Base-by-base conservation (phyloP, 1,140 invertebrate species). In the Drosophila insularis region DNA sequence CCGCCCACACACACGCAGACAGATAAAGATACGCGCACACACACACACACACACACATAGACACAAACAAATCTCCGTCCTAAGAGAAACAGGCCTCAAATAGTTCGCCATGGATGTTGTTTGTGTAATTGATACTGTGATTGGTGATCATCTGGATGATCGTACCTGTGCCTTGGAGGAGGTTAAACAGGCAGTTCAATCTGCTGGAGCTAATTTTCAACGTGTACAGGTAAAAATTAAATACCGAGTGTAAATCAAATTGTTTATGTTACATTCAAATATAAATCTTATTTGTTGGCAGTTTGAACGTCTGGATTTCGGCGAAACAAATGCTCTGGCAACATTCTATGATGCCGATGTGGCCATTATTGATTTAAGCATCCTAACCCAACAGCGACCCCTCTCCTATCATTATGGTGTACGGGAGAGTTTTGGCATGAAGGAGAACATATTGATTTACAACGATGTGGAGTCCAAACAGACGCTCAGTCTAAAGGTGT, bases 261-360 rank as follows among this genome's bases (percentile, higher is more conserved):
- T 46, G 53, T 61, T 68, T 68, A 66, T 70, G 74, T 80, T 78
- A 87, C 76, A 78, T 39, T 32, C 19, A 72, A 32, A 19, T 32
- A 11, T 32, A 40, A 55, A 60, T 53, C 43, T 21, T 23, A 23
- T 17, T n/a, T 50, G 27, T 66, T 68, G 68, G 56, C 92, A 97
- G 95, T 97, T 97, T 93, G 96, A 97, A 85, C 97, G 97, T 90
- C 92, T 97, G 37, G 96, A 97, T 92, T 97, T 97, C 93, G 96
- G 96, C 2, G 96, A 97, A 92, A 95, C 96, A 62, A 97, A 96
- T 92, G 96, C 96, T 4, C 80, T 97, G 81, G 96, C 97, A 74
- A 96, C 95, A 84, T 97, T 97, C 92, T 99, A 99, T 92, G 98
- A 99, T 95, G 98, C 98, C 0, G 99, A 99, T 93, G 97, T 99